Evolutionary conservation across 2,113 vertebrate genomes (phyloP).

Genomic region (Coptodon bakossiorum): DNA sequence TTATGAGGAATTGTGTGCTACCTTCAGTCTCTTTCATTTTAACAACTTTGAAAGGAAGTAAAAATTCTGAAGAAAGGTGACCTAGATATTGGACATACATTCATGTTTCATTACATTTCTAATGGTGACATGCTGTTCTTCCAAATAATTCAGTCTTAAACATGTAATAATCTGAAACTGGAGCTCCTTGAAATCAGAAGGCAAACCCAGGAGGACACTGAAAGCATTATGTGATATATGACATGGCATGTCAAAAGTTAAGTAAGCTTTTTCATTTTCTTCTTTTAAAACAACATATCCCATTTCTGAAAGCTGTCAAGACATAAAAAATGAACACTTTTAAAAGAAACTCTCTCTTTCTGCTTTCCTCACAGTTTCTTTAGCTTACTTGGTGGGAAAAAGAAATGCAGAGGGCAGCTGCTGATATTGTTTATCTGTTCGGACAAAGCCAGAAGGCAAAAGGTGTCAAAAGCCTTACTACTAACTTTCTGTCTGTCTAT

Average conservation of each 20-base stretch:
- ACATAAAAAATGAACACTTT: background rate
- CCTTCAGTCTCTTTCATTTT: background rate
- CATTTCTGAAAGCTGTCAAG: background rate
- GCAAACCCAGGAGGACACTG: background rate
- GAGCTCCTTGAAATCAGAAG: background rate
- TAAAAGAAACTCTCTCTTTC: background rate
- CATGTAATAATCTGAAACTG: background rate
- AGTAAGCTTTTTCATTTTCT: background rate
- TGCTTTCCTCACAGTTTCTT: background rate
- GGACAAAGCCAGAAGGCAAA: background rate
- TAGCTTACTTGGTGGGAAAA: background rate
- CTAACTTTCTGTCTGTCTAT: background rate
- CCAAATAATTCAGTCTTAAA: background rate
- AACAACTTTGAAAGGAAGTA: background rate
- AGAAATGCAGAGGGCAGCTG: background rate
- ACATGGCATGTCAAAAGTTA: background rate
- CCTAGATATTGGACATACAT: background rate
- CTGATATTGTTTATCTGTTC: background rate
- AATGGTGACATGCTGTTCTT: background rate
- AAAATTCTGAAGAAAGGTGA: constrained; percentile 4
- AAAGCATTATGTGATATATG: background rate
- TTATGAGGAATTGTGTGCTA: background rate
- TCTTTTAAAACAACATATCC: background rate
- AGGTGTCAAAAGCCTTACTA: background rate
- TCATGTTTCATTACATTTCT: background rate